Conservation (phyloP, 2,888 invertebrate genomes). For the Plebejus argus region DNA sequence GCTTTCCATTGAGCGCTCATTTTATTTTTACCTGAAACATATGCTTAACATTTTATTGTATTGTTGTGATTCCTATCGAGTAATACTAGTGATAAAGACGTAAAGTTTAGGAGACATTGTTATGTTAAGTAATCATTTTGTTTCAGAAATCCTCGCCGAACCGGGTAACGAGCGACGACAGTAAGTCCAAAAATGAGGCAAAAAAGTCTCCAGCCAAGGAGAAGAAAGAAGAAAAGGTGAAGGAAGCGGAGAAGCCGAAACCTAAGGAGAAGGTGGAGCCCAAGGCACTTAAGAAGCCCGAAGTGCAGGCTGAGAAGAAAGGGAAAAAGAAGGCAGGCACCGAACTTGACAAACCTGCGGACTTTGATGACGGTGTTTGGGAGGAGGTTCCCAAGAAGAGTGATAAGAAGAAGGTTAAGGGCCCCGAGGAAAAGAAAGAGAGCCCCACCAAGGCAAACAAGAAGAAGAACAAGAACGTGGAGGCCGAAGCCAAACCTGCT, state of each 20-base stretch:
- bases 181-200: conserved; percentile 80
- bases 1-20: conserved; percentile 59
- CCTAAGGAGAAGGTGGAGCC: conserved; percentile 65
- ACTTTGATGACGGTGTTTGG: conserved; percentile 89
- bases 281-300: conserved; percentile 63
- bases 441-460: conserved; percentile 76
- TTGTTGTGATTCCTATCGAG: background rate
- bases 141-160: conserved; percentile 83
- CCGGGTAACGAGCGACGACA: conserved; percentile 80
- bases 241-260: conserved; percentile 75
- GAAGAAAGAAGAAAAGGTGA: conserved; percentile 80
- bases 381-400: conserved; percentile 85
- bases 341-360: conserved; percentile 84
- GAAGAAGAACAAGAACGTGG: conserved; percentile 68
- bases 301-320: conserved; percentile 74
- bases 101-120: background rate
- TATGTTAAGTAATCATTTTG: conserved; percentile 6
- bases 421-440: conserved; percentile 79
- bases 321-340: conserved; percentile 80
- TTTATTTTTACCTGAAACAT: conserved; percentile 77
- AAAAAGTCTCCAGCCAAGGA: conserved; percentile 80
- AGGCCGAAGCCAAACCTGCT: conserved; percentile 58
- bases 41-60: conserved; percentile 49
- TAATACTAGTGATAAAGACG: background rate
- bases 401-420: conserved; percentile 86